Conservation (phyloP, 2,113 vertebrate genomes). For the Poeciliopsis turrubarensis region DNA sequence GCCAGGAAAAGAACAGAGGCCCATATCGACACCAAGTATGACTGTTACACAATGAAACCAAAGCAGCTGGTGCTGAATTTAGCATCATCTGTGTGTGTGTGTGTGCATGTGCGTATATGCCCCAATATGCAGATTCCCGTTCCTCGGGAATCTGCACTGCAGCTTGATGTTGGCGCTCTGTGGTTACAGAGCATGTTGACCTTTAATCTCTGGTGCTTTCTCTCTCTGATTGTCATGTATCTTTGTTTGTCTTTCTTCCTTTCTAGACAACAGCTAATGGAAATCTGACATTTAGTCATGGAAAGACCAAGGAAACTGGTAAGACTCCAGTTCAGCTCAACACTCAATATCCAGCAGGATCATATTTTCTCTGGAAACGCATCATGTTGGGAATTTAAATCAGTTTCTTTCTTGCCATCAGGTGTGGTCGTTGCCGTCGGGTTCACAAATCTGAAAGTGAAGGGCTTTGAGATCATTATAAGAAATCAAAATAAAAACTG, state of each 20-base stretch:
- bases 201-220: constrained; percentile 6
- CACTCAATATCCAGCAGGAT: not conserved
- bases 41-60: constrained; percentile 67
- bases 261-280: constrained; percentile 57
- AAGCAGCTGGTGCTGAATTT: constrained; percentile 26
- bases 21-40: constrained; percentile 44
- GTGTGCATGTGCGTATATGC: not conserved
- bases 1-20: constrained; percentile 69
- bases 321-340: constrained; percentile 36
- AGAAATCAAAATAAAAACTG: not conserved
- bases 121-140: not conserved
- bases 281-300: constrained; percentile 35
- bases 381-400: not conserved
- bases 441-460: not conserved
- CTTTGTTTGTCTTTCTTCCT: constrained; percentile 20
- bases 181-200: constrained; percentile 6
- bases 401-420: not conserved
- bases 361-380: not conserved
- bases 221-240: constrained; percentile 15
- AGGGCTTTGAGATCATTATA: not conserved
- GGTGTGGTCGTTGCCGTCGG: too few relatives aligned
- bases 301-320: constrained; percentile 72
- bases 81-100: not conserved
- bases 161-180: constrained; percentile 1
- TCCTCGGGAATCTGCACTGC: constrained; percentile 22